phyloP scores from a whole-genome alignment of 1,140 invertebrate species.

The Lineus longissimus region DNA sequence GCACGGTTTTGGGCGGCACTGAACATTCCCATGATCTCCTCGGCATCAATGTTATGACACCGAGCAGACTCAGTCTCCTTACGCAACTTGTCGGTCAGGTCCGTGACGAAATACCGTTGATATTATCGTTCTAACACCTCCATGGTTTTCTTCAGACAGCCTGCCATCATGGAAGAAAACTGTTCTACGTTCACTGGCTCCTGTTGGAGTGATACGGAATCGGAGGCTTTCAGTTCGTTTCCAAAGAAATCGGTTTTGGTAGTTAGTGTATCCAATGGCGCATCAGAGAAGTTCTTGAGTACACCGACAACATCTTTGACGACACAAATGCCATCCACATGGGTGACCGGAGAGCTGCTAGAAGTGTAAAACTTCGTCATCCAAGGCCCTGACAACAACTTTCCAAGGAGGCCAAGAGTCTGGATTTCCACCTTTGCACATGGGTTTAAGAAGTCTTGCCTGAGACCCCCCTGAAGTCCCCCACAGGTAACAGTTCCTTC shows the following conservation, averaged over 20 bases:
- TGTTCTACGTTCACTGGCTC: neutral
- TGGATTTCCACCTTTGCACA: slow-evolving; percentile 1
- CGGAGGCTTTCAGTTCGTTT: neutral
- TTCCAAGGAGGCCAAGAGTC: slow-evolving; percentile 7
- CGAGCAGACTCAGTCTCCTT: slow-evolving; percentile 7
- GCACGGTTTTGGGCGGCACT: slow-evolving; percentile 8
- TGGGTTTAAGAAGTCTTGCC: neutral
- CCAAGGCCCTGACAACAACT: slow-evolving; percentile 11
- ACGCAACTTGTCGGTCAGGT: slow-evolving; percentile 7
- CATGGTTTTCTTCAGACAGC: slow-evolving; percentile 2
- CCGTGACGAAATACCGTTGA: neutral
- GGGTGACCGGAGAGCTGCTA: neutral
- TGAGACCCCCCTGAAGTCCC: neutral
- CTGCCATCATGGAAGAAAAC: slow-evolving; percentile 7
- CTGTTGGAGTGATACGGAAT: neutral
- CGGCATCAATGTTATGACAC: slow-evolving; percentile 12
- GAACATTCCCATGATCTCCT: slow-evolving; percentile 11
- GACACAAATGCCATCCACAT: slow-evolving; percentile 11
- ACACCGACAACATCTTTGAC: slow-evolving; percentile 6
- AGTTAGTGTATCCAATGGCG: neutral
- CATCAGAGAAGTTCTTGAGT: neutral
- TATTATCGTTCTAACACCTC: slow-evolving; percentile 14
- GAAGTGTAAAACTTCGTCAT: slow-evolving; percentile 12
- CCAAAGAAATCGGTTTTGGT: slow-evolving; percentile 6
- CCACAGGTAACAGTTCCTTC: neutral